Evolutionary conservation across 2,113 vertebrate genomes (phyloP).

Genomic region (Neofelis nebulosa): DNA sequence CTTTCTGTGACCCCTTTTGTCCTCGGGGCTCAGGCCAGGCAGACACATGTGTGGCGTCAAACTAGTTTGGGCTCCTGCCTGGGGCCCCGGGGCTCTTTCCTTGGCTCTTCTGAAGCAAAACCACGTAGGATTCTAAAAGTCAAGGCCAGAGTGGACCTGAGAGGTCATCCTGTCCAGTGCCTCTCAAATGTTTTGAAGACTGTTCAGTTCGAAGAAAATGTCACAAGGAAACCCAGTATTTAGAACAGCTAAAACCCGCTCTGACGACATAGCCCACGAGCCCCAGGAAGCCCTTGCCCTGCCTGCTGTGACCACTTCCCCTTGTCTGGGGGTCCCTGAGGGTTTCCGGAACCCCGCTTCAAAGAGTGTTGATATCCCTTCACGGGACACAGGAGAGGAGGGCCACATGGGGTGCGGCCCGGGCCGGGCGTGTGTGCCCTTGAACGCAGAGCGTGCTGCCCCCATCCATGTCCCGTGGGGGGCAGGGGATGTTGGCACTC

Average conservation of each 20-base stretch:
- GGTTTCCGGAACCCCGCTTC: background rate
- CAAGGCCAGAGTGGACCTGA: background rate
- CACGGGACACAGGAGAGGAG: background rate
- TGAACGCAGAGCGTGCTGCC: background rate
- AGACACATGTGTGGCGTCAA: accelerated
- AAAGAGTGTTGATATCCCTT: background rate
- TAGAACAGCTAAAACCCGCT: background rate
- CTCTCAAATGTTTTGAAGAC: background rate
- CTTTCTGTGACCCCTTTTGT: background rate
- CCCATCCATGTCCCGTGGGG: background rate
- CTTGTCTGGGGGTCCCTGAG: background rate
- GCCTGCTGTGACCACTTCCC: background rate
- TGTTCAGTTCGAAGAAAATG: background rate
- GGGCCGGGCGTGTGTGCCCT: accelerated
- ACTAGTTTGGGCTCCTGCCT: background rate
- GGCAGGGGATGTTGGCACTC: background rate
- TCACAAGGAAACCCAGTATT: background rate
- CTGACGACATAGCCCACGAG: no score
- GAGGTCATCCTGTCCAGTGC: background rate
- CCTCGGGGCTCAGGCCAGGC: background rate
- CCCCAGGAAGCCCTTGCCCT: background rate
- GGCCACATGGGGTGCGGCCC: no score
- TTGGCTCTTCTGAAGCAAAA: background rate
- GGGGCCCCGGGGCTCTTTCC: background rate
- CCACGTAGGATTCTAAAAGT: background rate